phyloP scores from a whole-genome alignment of 2,888 invertebrate genomes.

The Acanthosoma haemorrhoidale region DNA sequence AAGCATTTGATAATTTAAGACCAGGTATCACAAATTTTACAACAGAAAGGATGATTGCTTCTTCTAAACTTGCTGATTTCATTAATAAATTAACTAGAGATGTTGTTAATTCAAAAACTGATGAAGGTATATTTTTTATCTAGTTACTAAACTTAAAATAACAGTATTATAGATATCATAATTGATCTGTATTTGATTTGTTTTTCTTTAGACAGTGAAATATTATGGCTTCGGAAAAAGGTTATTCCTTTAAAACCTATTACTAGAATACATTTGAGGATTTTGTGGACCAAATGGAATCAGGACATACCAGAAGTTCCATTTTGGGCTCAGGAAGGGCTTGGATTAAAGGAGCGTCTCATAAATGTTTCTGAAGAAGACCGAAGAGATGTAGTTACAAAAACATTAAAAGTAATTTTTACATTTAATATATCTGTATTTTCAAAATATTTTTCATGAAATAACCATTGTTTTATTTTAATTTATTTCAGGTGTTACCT shows the following conservation, averaged over 20 bases:
- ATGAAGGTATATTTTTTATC: neutral
- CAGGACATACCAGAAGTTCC: neutral
- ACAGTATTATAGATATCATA: no score
- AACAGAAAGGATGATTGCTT: constrained; percentile 11
- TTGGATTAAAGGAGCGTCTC: neutral
- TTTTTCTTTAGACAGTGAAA: constrained; percentile 15
- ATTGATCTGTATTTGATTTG: neutral
- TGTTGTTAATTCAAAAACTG: neutral
- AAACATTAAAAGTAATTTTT: constrained; percentile 5
- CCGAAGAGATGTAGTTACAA: constrained; percentile 2
- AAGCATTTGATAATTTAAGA: constrained; percentile 16
- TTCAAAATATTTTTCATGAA: neutral
- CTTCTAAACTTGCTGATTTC: neutral
- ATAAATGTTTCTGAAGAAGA: neutral
- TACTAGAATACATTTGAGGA: constrained; percentile 10
- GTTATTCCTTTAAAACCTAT: neutral
- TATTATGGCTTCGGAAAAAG: constrained; percentile 12
- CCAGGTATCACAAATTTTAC: constrained; percentile 13
- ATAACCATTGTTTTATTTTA: neutral
- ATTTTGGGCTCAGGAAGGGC: constrained; percentile 1
- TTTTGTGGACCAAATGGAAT: constrained; percentile 18
- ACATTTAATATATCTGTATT: neutral
- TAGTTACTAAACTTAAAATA: no score
- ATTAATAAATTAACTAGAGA: neutral
- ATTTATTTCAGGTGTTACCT: constrained; percentile 31